Base-by-base conservation (phyloP, 2,888 invertebrate genomes). In the Phaonia tiefii region DNA sequence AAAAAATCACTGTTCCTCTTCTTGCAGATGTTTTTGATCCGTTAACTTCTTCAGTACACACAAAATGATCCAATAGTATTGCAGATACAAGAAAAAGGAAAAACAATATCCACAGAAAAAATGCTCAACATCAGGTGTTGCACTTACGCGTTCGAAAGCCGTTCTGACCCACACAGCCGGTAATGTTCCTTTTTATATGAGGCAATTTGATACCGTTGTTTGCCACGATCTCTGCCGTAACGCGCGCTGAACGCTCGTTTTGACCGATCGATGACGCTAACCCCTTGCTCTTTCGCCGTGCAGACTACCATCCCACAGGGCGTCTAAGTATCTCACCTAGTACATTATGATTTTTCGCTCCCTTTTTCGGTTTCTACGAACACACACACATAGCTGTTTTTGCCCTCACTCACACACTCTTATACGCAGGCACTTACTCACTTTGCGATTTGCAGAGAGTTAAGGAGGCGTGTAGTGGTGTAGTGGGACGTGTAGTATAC, bases 71-170 rank as follows among this genome's bases (percentile, higher is more conserved):
- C n/a, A n/a, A n/a, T n/a, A n/a, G n/a, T 73, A 63, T 31, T 54
- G 25, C 2, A 25, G 25, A 8, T 22, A 54, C 13, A 25, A 22
- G 10, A 17, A 46, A 49, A 15, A 8, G 8, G 20, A 71, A 77
- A 70, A 77, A 76, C 80, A 81, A 81, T 82, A 84, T 80, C 83
- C 84, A 80, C 79, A 81, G 70, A 71, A 65, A 63, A 83, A 87
- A 86, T 66, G 75, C 84, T 86, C 86, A 88, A 89, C 88, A 89
- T 86, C 81, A 88, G 86, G 89, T 92, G 92, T 89, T 91, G 91
- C 92, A 97, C 97, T 97, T 96, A 97, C 97, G 91, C 91, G 96
- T 96, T 96, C 95, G 94, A 96, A 96, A 96, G 97, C 96, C 96
- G 96, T 96, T 97, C 97, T 97, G 97, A 95, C 95, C 94, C 94